Percentiles rank a stretch among this genome's conserved stretches.
Conservation (phyloP, 2,797 vertebrate genomes). For the Gymnodraco acuticeps region DNA sequence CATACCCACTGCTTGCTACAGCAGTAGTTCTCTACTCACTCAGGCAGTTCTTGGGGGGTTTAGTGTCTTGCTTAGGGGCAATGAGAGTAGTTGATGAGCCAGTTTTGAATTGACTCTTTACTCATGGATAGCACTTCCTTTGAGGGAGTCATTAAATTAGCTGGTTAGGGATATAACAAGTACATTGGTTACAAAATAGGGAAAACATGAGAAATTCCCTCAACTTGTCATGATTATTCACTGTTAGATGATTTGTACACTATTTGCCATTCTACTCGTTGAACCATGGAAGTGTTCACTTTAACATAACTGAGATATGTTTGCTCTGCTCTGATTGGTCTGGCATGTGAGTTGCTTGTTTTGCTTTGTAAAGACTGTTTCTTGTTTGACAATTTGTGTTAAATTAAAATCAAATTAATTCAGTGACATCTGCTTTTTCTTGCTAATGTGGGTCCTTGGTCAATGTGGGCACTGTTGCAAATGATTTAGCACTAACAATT, state of each 20-base stretch:
- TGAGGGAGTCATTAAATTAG: not conserved
- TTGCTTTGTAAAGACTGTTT: not conserved
- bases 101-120: not conserved
- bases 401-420: not conserved
- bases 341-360: not conserved
- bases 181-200: not conserved
- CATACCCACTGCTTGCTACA: not conserved
- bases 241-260: not conserved
- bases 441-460: not conserved
- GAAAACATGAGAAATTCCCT: not conserved
- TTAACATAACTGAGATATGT: not conserved
- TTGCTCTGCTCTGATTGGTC: not conserved
- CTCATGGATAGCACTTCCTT: not conserved
- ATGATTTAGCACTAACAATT: not conserved
- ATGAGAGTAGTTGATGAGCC: not conserved
- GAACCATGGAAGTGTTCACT: not conserved
- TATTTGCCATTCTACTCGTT: not conserved
- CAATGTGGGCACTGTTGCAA: not conserved
- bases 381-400: not conserved
- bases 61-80: constrained; percentile 11
- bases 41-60: not conserved
- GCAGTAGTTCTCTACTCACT: not conserved
- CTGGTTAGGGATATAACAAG: not conserved
- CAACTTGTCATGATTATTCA: not conserved
- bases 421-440: too few species aligned